A percentile compares a stretch with the other conserved stretches of the same genome.
Evolutionary conservation across 2,888 invertebrate genomes (phyloP).

Genomic region (Pteria penguin): DNA sequence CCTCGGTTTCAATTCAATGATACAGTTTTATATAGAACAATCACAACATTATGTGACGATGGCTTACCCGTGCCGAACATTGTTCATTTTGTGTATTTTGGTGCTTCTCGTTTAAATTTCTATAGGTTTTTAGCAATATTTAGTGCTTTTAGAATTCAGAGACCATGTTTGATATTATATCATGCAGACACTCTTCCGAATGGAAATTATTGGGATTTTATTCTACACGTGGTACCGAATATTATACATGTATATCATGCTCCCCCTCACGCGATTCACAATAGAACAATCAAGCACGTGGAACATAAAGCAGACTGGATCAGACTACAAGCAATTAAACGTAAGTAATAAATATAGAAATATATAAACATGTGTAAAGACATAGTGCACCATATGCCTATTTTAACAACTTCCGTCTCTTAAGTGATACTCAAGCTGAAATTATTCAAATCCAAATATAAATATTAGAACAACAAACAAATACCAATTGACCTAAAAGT

Average conservation of each 20-base stretch:
- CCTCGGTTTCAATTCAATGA: neutral
- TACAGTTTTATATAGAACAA: neutral
- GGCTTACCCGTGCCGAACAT: constrained; percentile 54
- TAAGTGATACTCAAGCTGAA: too few species aligned
- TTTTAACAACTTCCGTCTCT: too few species aligned
- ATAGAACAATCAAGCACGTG: constrained; percentile 47
- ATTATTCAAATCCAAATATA: too few species aligned
- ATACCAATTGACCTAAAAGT: too few species aligned
- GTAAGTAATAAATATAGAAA: too few species aligned
- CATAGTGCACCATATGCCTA: too few species aligned
- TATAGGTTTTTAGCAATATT: constrained; percentile 59
- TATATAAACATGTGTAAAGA: too few species aligned
- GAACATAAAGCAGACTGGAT: constrained; percentile 66
- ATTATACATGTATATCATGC: constrained; percentile 56
- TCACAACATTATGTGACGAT: constrained; percentile 33
- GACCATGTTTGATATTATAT: constrained; percentile 65
- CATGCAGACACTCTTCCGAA: constrained; percentile 59
- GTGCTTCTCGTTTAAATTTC: constrained; percentile 52
- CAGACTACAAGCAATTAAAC: constrained; percentile 59
- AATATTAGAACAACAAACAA: too few species aligned
- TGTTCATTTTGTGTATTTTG: constrained; percentile 67
- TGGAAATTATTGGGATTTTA: constrained; percentile 58
- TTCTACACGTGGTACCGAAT: constrained; percentile 54
- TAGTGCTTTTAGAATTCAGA: constrained; percentile 57
- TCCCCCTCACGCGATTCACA: constrained; percentile 56